phyloP scores from a whole-genome alignment of 30 jellyfish, hydroid and myxozoan genomes.

The Clytia hemisphaerica region DNA sequence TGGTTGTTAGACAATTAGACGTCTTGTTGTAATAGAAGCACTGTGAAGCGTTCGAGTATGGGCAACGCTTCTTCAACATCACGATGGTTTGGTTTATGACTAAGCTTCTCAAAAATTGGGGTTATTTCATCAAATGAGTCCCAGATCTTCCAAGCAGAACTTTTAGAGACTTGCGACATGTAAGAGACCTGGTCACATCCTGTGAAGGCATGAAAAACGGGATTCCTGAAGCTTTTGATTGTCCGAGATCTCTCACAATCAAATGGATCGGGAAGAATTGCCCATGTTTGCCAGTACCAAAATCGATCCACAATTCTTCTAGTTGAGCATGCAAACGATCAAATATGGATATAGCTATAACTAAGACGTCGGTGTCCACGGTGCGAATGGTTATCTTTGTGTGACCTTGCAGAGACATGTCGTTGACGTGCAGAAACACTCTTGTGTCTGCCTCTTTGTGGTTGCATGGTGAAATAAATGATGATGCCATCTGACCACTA shows the following conservation, averaged over 20 bases:
- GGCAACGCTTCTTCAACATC: background rate
- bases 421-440: too few relatives aligned
- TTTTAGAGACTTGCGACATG: background rate
- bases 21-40: constrained; percentile 1
- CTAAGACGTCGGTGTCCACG: too few relatives aligned
- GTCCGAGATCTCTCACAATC: too few relatives aligned
- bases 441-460: too few relatives aligned
- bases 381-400: too few relatives aligned
- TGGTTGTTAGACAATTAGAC: constrained; percentile 3
- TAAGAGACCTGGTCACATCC: constrained; percentile 1
- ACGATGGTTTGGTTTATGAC: background rate
- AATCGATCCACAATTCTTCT: constrained; percentile 2
- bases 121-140: background rate
- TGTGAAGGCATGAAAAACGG: constrained; percentile 9
- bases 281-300: background rate
- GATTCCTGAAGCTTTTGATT: background rate
- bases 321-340: too few relatives aligned
- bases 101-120: background rate
- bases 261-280: background rate
- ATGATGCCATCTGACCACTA: too few relatives aligned
- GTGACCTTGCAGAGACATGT: too few relatives aligned
- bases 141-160: background rate
- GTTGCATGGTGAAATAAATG: too few relatives aligned
- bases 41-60: background rate
- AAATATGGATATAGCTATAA: too few relatives aligned